Evolutionary conservation across 2,797 vertebrate species (phyloP).

Genomic region (Sciaenops ocellatus): DNA sequence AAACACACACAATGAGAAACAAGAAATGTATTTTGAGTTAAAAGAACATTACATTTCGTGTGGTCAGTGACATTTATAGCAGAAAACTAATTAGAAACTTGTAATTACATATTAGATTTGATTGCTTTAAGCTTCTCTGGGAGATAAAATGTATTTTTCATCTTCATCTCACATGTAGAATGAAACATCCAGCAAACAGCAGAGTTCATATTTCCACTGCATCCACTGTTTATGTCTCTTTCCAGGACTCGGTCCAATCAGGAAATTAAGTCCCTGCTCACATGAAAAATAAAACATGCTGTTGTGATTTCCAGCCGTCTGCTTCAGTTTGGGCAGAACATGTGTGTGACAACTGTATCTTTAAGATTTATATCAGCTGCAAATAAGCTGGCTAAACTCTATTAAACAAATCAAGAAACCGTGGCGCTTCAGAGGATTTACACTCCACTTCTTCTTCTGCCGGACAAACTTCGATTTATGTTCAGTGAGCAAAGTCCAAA

Average conservation of each 20-base stretch:
- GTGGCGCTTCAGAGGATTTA: constrained; percentile 6
- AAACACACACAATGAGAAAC: neutral
- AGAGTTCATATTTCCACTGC: constrained; percentile 3
- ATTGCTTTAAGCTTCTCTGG: neutral
- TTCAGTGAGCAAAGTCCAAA: neutral
- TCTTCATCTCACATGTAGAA: neutral
- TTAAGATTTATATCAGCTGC: constrained; percentile 25
- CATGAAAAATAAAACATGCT: constrained; percentile 43
- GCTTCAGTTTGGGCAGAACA: constrained; percentile 9
- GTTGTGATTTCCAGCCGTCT: constrained; percentile 40
- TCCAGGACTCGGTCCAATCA: constrained; percentile 56
- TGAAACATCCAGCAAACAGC: neutral
- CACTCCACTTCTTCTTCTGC: neutral
- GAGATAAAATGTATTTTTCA: neutral
- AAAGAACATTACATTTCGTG: neutral
- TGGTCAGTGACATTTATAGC: neutral
- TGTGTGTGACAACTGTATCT: constrained; percentile 1
- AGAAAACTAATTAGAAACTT: neutral
- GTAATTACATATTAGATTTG: neutral
- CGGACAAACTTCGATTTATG: constrained; percentile 8
- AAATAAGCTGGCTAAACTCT: constrained; percentile 12
- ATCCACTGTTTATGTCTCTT: constrained; percentile 38
- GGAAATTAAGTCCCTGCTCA: constrained; percentile 35
- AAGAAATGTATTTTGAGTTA: neutral
- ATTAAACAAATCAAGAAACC: neutral